Base-by-base conservation (phyloP, 2,888 invertebrate species). In the Metopia argyrocephala region DNA sequence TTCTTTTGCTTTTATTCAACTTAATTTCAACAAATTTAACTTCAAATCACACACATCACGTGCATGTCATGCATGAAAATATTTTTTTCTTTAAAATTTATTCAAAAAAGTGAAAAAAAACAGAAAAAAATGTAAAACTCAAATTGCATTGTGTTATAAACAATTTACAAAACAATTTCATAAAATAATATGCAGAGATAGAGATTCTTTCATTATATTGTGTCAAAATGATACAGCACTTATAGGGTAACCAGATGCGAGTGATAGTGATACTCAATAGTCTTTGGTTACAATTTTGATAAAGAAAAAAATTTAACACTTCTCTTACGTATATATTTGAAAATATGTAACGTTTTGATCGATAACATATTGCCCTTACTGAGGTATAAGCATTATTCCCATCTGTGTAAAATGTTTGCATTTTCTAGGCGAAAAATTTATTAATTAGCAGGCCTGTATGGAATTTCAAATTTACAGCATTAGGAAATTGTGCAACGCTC, bases 101-200 rank as follows among this genome's bases (percentile, higher is more conserved):
- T 78, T 71, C 65, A 78, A 61, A 66, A 73, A 73, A 66, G 18
- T 4, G 15, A 61, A 46, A n/a, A 38, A 25, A 2, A 18, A 31
- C 48, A 64, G 64, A 5, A 20, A 46, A 57, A 56, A 45, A 57
- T 7, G 25, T 3, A 62, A 68, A 57, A 65, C 38, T 38, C 38
- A 15, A 78, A 69, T 56, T 70, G 56, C 79, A 68, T 64, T 82
- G 83, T 84, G 84, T 79, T 83, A 82, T 82, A 82, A 84, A 82
- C 83, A 84, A 84, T 84, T 84, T 83, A 75, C 80, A 73, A 83
- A 85, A 84, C 84, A 83, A 84, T 85, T 84, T 83, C 70, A 78
- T 79, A 65, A 76, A 80, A 76, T 76, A 68, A 76, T 76, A 76
- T 76, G 46, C 21, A 25, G 56, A 76, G 38, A 38, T 38, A 66